Base-by-base conservation (phyloP, 2,113 vertebrate species). In the Ploceus nigricollis region DNA sequence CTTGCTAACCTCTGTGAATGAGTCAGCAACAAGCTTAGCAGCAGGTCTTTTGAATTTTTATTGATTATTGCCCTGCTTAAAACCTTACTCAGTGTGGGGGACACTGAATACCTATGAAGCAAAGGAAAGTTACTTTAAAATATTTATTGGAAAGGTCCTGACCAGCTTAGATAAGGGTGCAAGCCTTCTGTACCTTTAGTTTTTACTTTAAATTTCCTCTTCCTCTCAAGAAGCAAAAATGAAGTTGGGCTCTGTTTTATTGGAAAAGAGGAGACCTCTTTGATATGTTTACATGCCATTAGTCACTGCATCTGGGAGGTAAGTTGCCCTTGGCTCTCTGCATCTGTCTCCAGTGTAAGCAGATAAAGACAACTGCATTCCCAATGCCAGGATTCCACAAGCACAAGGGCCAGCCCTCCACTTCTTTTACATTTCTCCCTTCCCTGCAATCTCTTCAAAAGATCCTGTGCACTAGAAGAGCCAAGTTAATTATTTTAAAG, bases 401-500 rank as follows among this genome's bases (percentile, higher is more conserved):
- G 40, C n/a, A 93, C 51, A n/a, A 5, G 6, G 65, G 73, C 83
- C 72, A 92, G 66, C 45, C 87, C 57, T 91, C 69, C 44, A 30
- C 57, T 71, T 24, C 84, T 86, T 61, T 90, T 69, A 60, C 60
- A 87, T 89, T 94, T 92, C 48, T 93, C 84, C 75, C 48, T 86
- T 89, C 31, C 10, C 76, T 96, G 87, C 78, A 96, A 82, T 60
- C n/a, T 97, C 75, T 87, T 94, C 78, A 94, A 92, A 97, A 93
- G 78, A 94, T 64, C 60, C 35, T 91, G 87, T 71, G 45, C 12
- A 0, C 78, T 86, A 66, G 78, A 96, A 93, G 85, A 94, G 72
- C 91, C 92, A 97, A 92, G 81, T 94, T 93, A 96, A 95, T 76
- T 79, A 94, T 89, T 95, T 96, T 94, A 61, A 93, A 96, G 54